Evolutionary conservation across 2,113 vertebrate genomes (phyloP).

Genomic region (Notechis scutatus): DNA sequence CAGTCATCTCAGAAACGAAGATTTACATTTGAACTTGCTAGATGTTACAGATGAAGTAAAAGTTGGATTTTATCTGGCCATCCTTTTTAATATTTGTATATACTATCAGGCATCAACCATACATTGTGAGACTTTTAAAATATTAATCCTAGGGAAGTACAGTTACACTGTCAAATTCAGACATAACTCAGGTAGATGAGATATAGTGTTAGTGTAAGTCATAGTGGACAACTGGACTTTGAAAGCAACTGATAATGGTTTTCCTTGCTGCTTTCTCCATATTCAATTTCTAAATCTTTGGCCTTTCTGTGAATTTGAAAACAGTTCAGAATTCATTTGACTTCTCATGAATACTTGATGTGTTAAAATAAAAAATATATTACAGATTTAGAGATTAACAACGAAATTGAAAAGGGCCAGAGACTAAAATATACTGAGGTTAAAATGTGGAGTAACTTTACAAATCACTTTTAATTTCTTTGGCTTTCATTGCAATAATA

Average conservation of each 20-base stretch:
- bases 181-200: background rate
- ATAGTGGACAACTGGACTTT: background rate
- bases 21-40: background rate
- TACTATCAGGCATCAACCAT: background rate
- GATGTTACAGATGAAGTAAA: background rate
- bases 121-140: background rate
- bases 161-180: background rate
- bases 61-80: background rate
- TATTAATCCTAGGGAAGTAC: background rate
- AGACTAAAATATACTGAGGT: constrained; percentile 76
- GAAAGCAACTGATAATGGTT: background rate
- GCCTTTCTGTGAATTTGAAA: constrained; percentile 20
- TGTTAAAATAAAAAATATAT: constrained; percentile 63
- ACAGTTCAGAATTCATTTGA: constrained; percentile 6
- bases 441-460: constrained; percentile 78
- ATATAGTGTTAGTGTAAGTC: background rate
- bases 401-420: constrained; percentile 64
- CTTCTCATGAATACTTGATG: constrained; percentile 46
- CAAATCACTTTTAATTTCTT: constrained; percentile 84
- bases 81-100: background rate
- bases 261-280: background rate
- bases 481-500: constrained; percentile 81
- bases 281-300: background rate
- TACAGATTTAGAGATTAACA: constrained; percentile 60
- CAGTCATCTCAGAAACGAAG: background rate